These are phyloP conservation scores for Pyrgilauda ruficollis DNA, from an alignment of 2,113 vertebrate genomes.

Conservation along the genomic window DNA sequence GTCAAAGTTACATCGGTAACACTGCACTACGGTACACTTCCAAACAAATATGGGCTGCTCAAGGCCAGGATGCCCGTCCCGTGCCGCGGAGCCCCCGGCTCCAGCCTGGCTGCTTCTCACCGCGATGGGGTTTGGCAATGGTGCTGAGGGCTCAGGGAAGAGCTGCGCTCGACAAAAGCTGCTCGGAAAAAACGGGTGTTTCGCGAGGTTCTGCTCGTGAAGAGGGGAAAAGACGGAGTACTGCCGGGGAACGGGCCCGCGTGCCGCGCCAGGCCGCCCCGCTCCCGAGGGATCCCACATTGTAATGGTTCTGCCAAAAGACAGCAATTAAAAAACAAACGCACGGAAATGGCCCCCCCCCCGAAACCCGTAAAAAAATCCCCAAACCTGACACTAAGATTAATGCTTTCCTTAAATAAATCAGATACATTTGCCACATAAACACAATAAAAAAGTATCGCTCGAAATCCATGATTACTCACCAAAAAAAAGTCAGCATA, in stretches of 20 bases:
- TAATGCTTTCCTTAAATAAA: constrained; percentile 71
- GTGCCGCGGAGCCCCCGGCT: not conserved
- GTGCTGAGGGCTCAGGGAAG: constrained; percentile 63
- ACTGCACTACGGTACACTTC: constrained; percentile 80
- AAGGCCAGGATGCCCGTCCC: constrained; percentile 54
- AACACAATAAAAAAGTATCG: constrained; percentile 58
- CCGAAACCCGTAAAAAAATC: not conserved
- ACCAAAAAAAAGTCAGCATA: constrained; percentile 40
- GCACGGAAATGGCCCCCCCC: not conserved
- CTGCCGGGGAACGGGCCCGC: not conserved
- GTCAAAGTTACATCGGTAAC: constrained; percentile 81
- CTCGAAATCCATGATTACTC: constrained; percentile 64
- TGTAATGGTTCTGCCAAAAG: constrained; percentile 59
- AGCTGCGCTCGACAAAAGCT: constrained; percentile 46
- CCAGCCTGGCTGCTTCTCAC: constrained; percentile 50
- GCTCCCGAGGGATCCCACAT: constrained; percentile 46
- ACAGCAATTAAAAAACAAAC: not conserved
- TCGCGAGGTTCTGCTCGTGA: not conserved
- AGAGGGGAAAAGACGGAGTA: constrained; percentile 1
- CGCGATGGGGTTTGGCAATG: constrained; percentile 12
- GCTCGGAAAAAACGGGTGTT: not conserved
- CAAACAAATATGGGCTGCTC: constrained; percentile 73
- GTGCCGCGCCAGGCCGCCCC: not conserved
- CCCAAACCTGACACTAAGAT: constrained; percentile 53
- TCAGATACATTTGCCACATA: constrained; percentile 56